Evolutionary conservation across 2,888 invertebrate genomes (phyloP).

Genomic region (Erebia epiphron): DNA sequence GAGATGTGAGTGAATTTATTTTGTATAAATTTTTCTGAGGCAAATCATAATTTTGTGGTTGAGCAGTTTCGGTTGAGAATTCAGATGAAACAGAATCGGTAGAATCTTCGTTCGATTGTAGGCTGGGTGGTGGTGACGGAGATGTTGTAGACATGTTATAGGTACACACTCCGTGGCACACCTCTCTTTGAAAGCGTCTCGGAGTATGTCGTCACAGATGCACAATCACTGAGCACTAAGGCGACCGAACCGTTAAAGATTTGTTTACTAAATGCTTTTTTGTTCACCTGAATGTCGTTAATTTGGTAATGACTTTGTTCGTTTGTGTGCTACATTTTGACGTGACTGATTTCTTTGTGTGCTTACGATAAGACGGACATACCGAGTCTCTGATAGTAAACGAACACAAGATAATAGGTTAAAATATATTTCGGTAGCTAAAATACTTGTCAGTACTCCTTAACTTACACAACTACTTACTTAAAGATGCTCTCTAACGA

Average conservation of each 20-base stretch:
- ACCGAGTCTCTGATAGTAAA: conserved; percentile 74
- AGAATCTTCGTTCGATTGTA: conserved; percentile 62
- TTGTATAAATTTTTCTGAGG: conserved; percentile 53
- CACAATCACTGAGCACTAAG: conserved; percentile 54
- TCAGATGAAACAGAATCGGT: conserved; percentile 61
- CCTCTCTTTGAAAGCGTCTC: conserved; percentile 28
- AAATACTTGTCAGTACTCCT: conserved; percentile 65
- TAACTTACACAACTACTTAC: conserved; percentile 45
- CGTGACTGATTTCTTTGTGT: conserved; percentile 63
- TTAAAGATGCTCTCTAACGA: conserved; percentile 32
- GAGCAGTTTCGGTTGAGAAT: conserved; percentile 52
- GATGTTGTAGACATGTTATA: conserved; percentile 60
- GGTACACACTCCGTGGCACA: conserved; percentile 32
- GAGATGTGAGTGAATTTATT: conserved; percentile 58
- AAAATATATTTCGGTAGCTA: conserved; percentile 76
- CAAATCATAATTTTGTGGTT: conserved; percentile 46
- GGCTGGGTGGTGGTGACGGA: conserved; percentile 63
- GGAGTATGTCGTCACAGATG: conserved; percentile 43
- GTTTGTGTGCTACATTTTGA: conserved; percentile 68
- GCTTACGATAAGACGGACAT: conserved; percentile 73
- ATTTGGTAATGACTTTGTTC: conserved; percentile 78
- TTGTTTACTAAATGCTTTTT: conserved; percentile 80
- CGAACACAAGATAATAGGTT: conserved; percentile 68
- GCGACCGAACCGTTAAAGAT: conserved; percentile 67
- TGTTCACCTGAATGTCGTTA: conserved; percentile 77